Evolutionary conservation across 2,113 vertebrate genomes (phyloP).

Genomic region (Genyomyrus donnyi): DNA sequence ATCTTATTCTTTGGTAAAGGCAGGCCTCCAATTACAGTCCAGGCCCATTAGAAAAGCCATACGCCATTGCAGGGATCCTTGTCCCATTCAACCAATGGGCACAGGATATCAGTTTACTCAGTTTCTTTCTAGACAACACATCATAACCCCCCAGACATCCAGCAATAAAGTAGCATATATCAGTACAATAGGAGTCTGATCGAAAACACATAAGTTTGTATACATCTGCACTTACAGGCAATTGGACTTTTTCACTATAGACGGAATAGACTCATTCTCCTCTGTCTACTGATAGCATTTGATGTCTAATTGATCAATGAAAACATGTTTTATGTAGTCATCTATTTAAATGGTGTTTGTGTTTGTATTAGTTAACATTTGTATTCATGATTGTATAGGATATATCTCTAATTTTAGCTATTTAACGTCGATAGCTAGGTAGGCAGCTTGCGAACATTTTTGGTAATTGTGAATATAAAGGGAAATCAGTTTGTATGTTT

Average conservation of each 20-base stretch:
- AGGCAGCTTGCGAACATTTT: not conserved
- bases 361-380: not conserved
- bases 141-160: not conserved
- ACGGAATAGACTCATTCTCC: not conserved
- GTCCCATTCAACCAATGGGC: not conserved
- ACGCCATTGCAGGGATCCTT: not conserved
- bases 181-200: not conserved
- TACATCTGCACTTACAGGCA: not conserved
- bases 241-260: not conserved
- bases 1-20: constrained; percentile 10
- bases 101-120: not conserved
- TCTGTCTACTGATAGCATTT: not conserved
- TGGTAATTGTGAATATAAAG: not conserved
- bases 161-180: not conserved
- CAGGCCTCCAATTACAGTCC: constrained; percentile 14
- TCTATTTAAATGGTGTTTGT: not conserved
- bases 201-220: not conserved
- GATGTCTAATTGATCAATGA: not conserved
- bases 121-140: not conserved
- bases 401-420: not conserved
- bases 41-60: not conserved
- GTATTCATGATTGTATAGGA: not conserved
- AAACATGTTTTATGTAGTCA: not conserved
- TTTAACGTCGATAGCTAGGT: not conserved
- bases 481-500: not conserved